These are phyloP conservation scores for Numida meleagris DNA, from an alignment of 2,113 vertebrate genomes.

Conservation along the genomic window DNA sequence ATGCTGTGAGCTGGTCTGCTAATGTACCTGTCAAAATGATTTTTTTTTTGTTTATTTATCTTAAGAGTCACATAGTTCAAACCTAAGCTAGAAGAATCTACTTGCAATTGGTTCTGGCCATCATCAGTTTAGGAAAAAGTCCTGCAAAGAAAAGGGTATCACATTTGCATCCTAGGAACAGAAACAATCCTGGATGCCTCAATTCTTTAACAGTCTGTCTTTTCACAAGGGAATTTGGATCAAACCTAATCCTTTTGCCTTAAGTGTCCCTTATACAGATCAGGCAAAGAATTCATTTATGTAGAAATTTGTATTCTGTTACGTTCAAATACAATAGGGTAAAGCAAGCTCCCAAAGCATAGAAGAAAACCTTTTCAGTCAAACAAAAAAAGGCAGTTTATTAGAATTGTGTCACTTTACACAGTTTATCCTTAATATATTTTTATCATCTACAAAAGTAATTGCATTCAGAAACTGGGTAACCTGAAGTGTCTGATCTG, in stretches of 20 bases:
- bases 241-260: constrained; percentile 6
- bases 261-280: not conserved
- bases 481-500: not conserved
- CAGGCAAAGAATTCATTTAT: constrained; percentile 6
- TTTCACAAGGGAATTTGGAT: not conserved
- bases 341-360: not conserved
- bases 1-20: not conserved
- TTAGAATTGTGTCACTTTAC: not conserved
- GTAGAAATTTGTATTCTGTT: not conserved
- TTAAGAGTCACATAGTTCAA: not conserved
- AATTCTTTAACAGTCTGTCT: not conserved
- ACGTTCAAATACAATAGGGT: not conserved
- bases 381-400: not conserved
- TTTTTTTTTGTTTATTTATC: not conserved
- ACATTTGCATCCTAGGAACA: not conserved
- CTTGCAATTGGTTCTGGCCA: not conserved
- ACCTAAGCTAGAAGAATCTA: not conserved
- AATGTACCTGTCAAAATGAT: not conserved
- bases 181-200: not conserved
- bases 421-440: not conserved
- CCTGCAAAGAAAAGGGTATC: not conserved
- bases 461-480: not conserved
- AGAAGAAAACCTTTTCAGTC: not conserved
- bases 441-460: not conserved
- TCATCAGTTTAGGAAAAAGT: not conserved